Evolutionary conservation across 2,888 invertebrate genomes (phyloP), one percentile per base, ranked within the genome.

Genomic region (Maniola hyperantus): DNA sequence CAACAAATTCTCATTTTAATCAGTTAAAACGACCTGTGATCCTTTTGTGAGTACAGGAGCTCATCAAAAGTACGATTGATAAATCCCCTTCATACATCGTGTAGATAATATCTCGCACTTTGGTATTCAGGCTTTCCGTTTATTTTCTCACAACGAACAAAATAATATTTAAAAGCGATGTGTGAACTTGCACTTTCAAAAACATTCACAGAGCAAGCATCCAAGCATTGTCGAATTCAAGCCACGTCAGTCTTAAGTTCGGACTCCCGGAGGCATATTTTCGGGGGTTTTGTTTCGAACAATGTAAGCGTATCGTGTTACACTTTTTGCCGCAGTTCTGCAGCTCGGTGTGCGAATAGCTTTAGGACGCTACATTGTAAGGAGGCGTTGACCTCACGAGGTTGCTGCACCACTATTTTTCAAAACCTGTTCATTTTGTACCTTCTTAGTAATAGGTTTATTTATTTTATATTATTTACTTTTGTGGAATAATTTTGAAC

Each of bases 311-410:
- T 71, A 70, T 72, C 72, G 67, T 50, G 65, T 72, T 72, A 71
- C 72, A 11, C 63, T 60, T 64, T 65, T 66, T 66, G 59, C 46
- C 48, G 62, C 59, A 60, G 55, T 61, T 69, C 42, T 42, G 62
- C 65, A 11, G 64, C 34, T 60, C 61, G 39, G 71, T 69, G 69
- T 71, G 67, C 67, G 67, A 33, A 36, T 54, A 54, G 53, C 74
- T 70, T 74, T 72, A 73, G 53, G 50, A 34, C 63, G 71, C 71
- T 74, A 76, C 77, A 74, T 75, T 75, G 78, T 78, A 72, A 67
- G 65, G 66, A 74, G 68, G 61, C 76, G 64, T 74, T 75, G 74
- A 73, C 70, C 76, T 65, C 71, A 57, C 66, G 69, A 68, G 68
- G 69, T 54, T 68, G 70, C 67, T 53, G 64, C 60, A 53, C 65